Percentiles rank a stretch among this genome's conserved stretches.
Conservation (phyloP, 2,797 vertebrate species). For the Lithobates pipiens region DNA sequence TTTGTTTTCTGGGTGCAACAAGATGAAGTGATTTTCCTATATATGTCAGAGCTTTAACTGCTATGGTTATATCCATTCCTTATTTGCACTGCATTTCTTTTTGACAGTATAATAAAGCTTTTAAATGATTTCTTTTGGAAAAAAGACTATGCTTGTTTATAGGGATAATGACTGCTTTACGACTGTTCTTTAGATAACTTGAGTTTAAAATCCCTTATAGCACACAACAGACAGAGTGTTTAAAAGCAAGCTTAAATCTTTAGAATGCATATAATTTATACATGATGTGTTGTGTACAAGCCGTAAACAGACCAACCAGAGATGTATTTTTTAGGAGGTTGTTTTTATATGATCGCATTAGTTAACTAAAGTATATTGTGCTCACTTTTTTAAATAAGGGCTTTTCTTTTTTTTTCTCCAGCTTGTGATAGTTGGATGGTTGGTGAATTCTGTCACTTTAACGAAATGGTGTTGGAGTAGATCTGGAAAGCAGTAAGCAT, state of each 20-base stretch:
- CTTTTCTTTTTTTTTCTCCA: constrained; percentile 18
- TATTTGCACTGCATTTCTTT: constrained; percentile 39
- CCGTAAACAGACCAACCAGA: constrained; percentile 3
- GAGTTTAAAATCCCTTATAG: background rate
- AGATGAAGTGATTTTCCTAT: constrained; percentile 45
- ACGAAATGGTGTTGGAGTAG: constrained; percentile 43
- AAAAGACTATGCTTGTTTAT: constrained; percentile 15
- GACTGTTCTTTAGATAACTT: constrained; percentile 14
- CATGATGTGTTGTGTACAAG: background rate
- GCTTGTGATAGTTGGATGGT: constrained; percentile 11
- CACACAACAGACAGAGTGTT: background rate
- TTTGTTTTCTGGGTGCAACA: constrained; percentile 7
- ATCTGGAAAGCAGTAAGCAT: constrained; percentile 21
- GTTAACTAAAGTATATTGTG: constrained; percentile 3
- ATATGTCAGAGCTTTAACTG: constrained; percentile 20
- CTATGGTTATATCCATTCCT: constrained; percentile 20
- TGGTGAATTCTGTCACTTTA: constrained; percentile 45
- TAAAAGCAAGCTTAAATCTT: background rate
- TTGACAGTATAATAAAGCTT: constrained; percentile 34
- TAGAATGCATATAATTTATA: constrained; percentile 6
- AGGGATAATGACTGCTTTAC: constrained; percentile 44
- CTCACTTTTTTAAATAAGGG: background rate
- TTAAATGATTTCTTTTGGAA: constrained; percentile 27
- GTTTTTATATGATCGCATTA: constrained; percentile 19
- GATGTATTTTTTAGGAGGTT: background rate